Percentiles rank a stretch among this genome's conserved stretches.
phyloP scores from a whole-genome alignment of 2,888 invertebrate species.

The Sphecodes monilicornis region DNA sequence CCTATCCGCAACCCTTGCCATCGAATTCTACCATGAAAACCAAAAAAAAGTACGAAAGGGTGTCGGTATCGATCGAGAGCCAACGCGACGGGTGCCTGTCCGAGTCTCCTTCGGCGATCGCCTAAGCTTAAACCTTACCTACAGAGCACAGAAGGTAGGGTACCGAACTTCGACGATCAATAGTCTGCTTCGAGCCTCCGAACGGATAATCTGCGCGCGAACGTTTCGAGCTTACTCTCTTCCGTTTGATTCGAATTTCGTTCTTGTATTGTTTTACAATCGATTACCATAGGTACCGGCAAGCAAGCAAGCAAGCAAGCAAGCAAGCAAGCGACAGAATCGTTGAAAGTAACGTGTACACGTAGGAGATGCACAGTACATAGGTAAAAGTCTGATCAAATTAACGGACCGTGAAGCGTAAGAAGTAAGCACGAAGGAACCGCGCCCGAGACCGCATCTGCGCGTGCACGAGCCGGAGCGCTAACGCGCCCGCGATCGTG shows the following conservation, averaged over 20 bases:
- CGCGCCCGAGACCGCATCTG: background rate
- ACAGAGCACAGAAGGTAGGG: too few relatives aligned
- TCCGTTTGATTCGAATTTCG: too few relatives aligned
- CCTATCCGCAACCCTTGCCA: background rate
- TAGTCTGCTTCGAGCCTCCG: background rate
- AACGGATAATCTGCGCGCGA: background rate
- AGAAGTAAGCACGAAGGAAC: conserved; percentile 44
- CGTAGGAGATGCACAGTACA: background rate
- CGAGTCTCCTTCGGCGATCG: conserved; percentile 75
- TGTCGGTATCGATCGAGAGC: conserved; percentile 70
- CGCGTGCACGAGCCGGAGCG: background rate
- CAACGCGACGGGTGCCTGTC: conserved; percentile 74
- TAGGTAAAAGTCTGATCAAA: background rate
- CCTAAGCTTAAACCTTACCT: background rate
- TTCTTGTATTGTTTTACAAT: background rate
- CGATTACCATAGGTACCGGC: background rate
- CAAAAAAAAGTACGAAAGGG: background rate
- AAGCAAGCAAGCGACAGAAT: background rate
- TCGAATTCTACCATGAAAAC: background rate
- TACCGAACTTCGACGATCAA: conserved; percentile 6
- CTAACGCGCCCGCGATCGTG: background rate
- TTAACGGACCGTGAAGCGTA: conserved; percentile 36
- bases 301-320: background rate
- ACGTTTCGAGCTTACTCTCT: background rate
- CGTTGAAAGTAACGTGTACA: background rate